phyloP scores from a whole-genome alignment of 2,888 invertebrate species.

The Torymus aiolomorphi region DNA sequence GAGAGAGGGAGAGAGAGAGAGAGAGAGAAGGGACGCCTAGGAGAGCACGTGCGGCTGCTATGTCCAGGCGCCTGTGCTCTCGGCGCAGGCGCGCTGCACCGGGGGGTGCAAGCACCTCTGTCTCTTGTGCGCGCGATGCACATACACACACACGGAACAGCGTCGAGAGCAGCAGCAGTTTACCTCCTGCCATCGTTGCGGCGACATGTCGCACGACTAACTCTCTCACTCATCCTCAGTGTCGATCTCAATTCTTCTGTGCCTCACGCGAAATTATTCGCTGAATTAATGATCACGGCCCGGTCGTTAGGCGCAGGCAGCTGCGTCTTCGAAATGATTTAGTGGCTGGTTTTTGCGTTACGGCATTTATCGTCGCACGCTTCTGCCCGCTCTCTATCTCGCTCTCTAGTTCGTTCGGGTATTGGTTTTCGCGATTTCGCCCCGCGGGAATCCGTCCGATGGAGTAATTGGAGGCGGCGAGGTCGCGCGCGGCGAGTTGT shows the following conservation, averaged over 20 bases:
- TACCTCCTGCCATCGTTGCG: slow-evolving; percentile 40
- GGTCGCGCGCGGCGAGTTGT: too few species aligned
- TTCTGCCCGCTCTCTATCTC: too few species aligned
- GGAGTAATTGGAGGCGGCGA: too few species aligned
- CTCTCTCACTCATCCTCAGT: slow-evolving; percentile 29
- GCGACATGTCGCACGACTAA: not conserved
- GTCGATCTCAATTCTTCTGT: not conserved
- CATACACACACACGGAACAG: not conserved
- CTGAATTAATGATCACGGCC: not conserved
- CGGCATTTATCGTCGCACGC: too few species aligned
- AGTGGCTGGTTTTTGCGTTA: too few species aligned
- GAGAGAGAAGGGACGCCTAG: not conserved
- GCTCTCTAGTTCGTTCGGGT: too few species aligned
- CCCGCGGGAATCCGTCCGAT: too few species aligned
- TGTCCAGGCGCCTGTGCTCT: not conserved
- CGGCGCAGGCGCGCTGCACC: slow-evolving; percentile 45
- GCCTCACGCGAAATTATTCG: not conserved
- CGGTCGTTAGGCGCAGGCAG: too few species aligned
- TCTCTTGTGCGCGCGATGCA: not conserved
- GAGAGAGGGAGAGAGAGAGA: not conserved
- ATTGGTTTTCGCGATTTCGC: too few species aligned
- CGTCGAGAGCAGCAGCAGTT: slow-evolving; percentile 42
- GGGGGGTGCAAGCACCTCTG: slow-evolving; percentile 48
- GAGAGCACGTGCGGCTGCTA: slow-evolving; percentile 21
- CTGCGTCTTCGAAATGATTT: too few species aligned